Evolutionary conservation across 2,797 vertebrate species (phyloP).

Genomic region (Avahi laniger): DNA sequence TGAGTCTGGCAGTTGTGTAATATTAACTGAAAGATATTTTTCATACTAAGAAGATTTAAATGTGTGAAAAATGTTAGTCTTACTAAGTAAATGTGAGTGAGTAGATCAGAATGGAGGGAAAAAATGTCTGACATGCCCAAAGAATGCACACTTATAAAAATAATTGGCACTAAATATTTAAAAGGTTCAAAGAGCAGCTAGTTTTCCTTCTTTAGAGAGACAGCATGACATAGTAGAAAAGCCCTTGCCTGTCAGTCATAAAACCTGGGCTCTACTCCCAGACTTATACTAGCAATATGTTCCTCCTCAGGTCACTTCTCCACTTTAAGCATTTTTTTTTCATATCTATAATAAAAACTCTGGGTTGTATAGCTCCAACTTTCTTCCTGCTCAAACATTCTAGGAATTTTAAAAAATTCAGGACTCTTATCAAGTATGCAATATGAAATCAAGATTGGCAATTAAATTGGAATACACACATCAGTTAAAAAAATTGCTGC

Average conservation of each 20-base stretch:
- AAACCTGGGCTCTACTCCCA: background rate
- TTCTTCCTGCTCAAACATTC: background rate
- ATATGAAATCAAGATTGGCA: background rate
- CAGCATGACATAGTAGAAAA: background rate
- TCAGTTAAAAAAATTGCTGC: background rate
- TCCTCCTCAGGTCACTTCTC: background rate
- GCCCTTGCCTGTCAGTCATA: background rate
- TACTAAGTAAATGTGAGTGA: conserved; percentile 41
- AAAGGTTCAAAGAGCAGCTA: conserved; percentile 27
- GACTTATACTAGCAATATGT: background rate
- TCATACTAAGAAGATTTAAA: conserved; percentile 33
- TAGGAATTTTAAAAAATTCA: conserved; percentile 24
- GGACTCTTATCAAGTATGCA: conserved; percentile 10
- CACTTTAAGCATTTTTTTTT: conserved; percentile 27
- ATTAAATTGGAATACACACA: conserved; percentile 2
- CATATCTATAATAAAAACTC: background rate
- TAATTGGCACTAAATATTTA: conserved; percentile 38
- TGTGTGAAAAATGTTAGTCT: conserved; percentile 23
- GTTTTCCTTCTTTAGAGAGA: background rate
- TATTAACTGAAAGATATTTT: conserved; percentile 50
- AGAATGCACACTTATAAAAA: conserved; percentile 40
- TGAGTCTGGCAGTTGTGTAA: background rate
- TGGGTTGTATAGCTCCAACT: background rate
- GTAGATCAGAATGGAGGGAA: background rate
- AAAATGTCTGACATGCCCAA: background rate